These are phyloP conservation scores for Porites divaricata DNA, from an alignment of 92 coral and sea anemone species.

Conservation along the genomic window DNA sequence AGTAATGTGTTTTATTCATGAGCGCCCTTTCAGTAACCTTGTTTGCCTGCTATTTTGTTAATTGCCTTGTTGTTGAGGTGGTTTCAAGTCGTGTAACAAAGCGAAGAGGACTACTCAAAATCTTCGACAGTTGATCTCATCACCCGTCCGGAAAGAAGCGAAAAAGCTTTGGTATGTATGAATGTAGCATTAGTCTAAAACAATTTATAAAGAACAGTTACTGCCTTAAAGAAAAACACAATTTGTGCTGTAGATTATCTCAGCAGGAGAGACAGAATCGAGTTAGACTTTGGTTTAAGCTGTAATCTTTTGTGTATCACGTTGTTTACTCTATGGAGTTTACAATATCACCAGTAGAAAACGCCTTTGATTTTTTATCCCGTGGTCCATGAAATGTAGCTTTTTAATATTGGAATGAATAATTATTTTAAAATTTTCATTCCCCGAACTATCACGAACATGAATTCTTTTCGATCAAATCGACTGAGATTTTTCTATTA, in stretches of 20 bases:
- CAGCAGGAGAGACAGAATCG: constrained; percentile 15
- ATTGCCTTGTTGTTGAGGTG: constrained; percentile 12
- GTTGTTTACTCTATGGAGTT: background rate
- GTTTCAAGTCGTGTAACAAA: background rate
- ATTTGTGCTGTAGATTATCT: constrained; percentile 2
- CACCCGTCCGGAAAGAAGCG: background rate
- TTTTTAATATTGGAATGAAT: background rate
- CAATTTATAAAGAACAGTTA: background rate
- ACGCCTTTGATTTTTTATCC: background rate
- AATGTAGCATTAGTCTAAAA: background rate
- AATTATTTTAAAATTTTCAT: too few relatives aligned
- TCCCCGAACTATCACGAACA: background rate
- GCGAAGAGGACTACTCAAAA: background rate
- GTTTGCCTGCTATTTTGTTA: constrained; percentile 16
- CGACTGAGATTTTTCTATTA: background rate
- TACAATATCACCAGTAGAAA: background rate
- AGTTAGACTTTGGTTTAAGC: background rate
- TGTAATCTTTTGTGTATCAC: constrained; percentile 2
- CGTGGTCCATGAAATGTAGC: too few relatives aligned
- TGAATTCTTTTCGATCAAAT: background rate
- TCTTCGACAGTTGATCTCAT: background rate
- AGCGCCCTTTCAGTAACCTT: constrained; percentile 27
- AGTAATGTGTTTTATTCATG: constrained; percentile 45
- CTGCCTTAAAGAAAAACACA: background rate
- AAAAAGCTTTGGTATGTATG: constrained; percentile 6